Base-by-base conservation (phyloP, 2,113 vertebrate species). In the Seriola dumerili region DNA sequence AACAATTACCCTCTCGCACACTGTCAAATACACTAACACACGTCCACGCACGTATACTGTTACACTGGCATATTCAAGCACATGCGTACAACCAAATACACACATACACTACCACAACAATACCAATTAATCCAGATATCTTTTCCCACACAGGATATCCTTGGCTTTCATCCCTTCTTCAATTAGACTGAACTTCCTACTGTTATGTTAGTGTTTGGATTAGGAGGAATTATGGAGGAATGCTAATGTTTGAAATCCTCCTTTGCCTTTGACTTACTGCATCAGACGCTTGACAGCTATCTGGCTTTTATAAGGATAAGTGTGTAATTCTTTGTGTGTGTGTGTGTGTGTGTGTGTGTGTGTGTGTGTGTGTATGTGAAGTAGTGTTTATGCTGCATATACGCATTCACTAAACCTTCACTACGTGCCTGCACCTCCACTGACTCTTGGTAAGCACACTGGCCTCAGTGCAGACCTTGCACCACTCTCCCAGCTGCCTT, bases 91-190 rank as follows among this genome's bases (percentile, higher is more conserved):
- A 48, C 46, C 40, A 40, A 58, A 57, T 48, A 12, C 78, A 83
- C 76, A 78, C 65, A 59, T 17, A 36, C 72, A 21, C 68, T 4
- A 48, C 16, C 55, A 58, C 73, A 85, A 91, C 85, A 93, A 91
- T 87, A 36, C 76, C 91, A 88, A 94, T 93, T 94, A 93, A 95
- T 93, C 91, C 90, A 83, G 55, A 81, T 88, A 85, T 93, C 80
- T 89, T 88, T 89, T 87, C 89, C 89, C 91, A 89, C 85, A 88
- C 80, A 88, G 87, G 80, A 80, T 85, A 84, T 91, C 84, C 81
- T 87, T 78, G 87, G 84, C 89, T 94, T 94, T 91, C 87, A 94
- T 93, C 89, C 82, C 81, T 61, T 78, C 76, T 71, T 89, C 81
- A 91, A 88, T 94, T 91, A 93, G 85, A 87, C 38, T 85, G 88